Base-by-base conservation (phyloP, 2,113 vertebrate genomes). In the Morone saxatilis region DNA sequence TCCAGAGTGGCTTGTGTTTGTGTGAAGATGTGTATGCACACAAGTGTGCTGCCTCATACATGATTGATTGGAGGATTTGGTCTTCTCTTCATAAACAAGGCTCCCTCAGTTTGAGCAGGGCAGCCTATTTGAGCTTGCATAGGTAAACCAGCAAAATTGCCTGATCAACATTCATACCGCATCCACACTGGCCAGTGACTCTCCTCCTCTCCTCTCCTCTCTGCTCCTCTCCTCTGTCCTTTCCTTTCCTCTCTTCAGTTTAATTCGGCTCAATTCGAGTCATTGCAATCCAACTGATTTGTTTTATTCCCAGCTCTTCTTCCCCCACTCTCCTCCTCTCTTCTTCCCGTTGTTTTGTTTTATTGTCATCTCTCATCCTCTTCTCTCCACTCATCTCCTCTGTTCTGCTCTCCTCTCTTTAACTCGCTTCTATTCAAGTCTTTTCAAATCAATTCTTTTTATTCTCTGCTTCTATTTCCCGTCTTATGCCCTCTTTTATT, bases 161-260 rank as follows among this genome's bases (percentile, higher is more conserved):
- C 91, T 91, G 77, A 86, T 94, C 88, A 83, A 77, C 81, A 94
- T 93, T 92, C 93, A 89, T 1, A 41, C 43, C 17, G 80, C 90
- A 63, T 65, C 22, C 60, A 47, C 71, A 16, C 63, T 77, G 80
- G 59, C 70, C 78, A 22, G 43, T 65, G 71, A 66, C 47, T 63
- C 59, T 22, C 41, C 57, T 59, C 59, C 50, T 69, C 50, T 48
- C 19, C 54, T 53, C 45, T 41, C 45, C 38, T 67, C 17, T 71
- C 60, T 6, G 3, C 53, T 40, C 31, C 59, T 7, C 38, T 16
- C 50, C 20, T 11, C 40, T 56, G 12, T 54, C 41, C 47, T 45
- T 41, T 31, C 25, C 63, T 82, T 12, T 43, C 3, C 48, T 68
- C 66, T 83, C 77, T 74, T 62, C 50, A 38, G 36, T 77, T 87